A percentile compares a stretch with the other conserved stretches of the same genome.
These are phyloP conservation scores for Spodoptera litura DNA, from an alignment of 1,140 invertebrate genomes.

Conservation along the genomic window DNA sequence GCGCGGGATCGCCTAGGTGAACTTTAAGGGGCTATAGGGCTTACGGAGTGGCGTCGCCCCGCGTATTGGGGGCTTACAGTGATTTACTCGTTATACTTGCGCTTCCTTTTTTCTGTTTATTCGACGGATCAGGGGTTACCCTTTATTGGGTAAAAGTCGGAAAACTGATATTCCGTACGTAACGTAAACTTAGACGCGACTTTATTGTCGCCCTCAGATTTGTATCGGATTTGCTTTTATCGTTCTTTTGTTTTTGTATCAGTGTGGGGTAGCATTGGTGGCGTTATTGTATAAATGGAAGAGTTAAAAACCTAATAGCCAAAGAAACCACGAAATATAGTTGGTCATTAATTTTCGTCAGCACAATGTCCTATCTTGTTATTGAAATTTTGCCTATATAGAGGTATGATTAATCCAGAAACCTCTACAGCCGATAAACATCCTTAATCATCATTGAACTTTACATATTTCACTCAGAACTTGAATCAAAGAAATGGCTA, in stretches of 20 bases:
- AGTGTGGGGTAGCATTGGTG: conserved; percentile 2
- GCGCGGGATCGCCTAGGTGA: conserved; percentile 71
- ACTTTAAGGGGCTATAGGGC: conserved; percentile 76
- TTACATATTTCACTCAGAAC: too few species aligned
- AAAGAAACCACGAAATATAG: neutral
- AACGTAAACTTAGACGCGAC: conserved; percentile 69
- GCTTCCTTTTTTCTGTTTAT: conserved; percentile 83
- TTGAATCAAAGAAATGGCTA: too few species aligned
- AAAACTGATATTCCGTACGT: conserved; percentile 75
- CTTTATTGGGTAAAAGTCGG: conserved; percentile 83
- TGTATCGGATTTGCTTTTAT: conserved; percentile 64
- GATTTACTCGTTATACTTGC: conserved; percentile 82
- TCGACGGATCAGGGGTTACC: conserved; percentile 82
- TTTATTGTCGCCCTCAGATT: conserved; percentile 65
- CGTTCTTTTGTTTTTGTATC: conserved; percentile 32
- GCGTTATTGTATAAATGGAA: neutral
- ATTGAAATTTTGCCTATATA: too few species aligned
- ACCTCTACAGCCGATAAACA: too few species aligned
- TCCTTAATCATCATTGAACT: too few species aligned
- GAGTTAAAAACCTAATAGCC: neutral
- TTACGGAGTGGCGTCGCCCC: conserved; percentile 66
- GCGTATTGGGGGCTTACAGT: conserved; percentile 79
- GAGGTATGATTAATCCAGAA: too few species aligned
- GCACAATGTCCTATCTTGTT: too few species aligned
- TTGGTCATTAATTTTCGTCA: too few species aligned